Conservation (phyloP, 2,113 vertebrate genomes). For the Eretmochelys imbricata region DNA sequence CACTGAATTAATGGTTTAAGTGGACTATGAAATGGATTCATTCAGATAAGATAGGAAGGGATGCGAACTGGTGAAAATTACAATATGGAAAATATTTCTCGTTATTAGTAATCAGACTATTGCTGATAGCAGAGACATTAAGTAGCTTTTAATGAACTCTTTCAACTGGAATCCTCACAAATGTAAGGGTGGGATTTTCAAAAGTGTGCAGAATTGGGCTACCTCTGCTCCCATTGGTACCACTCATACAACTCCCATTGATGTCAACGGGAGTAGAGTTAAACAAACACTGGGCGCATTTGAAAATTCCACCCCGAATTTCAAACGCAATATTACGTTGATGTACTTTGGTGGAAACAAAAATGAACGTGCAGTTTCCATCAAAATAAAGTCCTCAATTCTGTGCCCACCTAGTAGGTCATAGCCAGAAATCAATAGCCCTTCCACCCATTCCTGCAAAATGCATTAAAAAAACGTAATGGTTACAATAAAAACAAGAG, state of each 20-base stretch:
- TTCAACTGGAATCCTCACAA: not conserved
- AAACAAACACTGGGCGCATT: not conserved
- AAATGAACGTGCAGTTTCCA: not conserved
- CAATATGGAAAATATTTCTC: not conserved
- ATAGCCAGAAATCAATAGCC: not conserved
- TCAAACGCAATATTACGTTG: not conserved
- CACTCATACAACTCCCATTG: not conserved
- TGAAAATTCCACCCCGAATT: not conserved
- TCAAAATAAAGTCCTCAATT: not conserved
- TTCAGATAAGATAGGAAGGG: not conserved
- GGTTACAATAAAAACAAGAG: not conserved
- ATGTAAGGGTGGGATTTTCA: not conserved
- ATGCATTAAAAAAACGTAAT: not conserved
- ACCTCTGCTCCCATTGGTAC: not conserved
- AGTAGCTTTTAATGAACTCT: too few relatives aligned
- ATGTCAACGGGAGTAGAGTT: accelerated
- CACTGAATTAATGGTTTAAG: not conserved
- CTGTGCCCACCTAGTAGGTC: not conserved
- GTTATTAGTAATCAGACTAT: not conserved
- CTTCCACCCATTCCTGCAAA: not conserved
- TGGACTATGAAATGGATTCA: not conserved
- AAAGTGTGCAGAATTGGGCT: not conserved
- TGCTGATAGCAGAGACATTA: not conserved
- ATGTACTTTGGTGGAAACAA: not conserved
- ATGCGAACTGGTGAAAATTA: not conserved